A percentile compares a stretch with the other conserved stretches of the same genome.
Conservation (phyloP, 2,797 vertebrate species). For the Cyprinodon diabolis region DNA sequence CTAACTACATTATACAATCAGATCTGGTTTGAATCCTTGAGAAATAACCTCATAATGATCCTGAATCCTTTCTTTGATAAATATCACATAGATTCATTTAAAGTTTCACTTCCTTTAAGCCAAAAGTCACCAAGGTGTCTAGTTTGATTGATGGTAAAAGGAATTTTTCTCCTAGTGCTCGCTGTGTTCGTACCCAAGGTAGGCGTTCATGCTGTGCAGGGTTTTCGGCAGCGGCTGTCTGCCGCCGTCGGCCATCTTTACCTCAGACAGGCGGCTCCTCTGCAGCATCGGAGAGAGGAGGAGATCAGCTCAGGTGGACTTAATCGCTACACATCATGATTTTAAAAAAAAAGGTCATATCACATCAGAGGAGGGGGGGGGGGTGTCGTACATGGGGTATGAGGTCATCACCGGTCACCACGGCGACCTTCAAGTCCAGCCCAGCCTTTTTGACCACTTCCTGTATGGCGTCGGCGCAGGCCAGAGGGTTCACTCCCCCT, state of each 20-base stretch:
- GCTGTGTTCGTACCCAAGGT: conserved; percentile 80
- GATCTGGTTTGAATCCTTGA: too few relatives aligned
- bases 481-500: conserved; percentile 85
- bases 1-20: too few relatives aligned
- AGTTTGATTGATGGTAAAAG: too few relatives aligned
- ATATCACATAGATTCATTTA: too few relatives aligned
- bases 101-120: too few relatives aligned
- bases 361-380: not conserved
- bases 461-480: conserved; percentile 84
- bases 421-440: conserved; percentile 86
- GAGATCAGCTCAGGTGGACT: not conserved
- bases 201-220: conserved; percentile 87
- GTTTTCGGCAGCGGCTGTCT: conserved; percentile 77
- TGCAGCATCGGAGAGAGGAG: conserved; percentile 42
- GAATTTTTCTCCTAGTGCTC: too few relatives aligned
- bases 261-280: conserved; percentile 77
- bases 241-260: conserved; percentile 71
- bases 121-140: too few relatives aligned
- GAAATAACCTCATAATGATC: too few relatives aligned
- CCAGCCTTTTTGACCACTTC: conserved; percentile 83
- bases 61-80: too few relatives aligned
- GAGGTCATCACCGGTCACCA: conserved; percentile 88
- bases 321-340: not conserved
- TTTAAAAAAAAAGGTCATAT: not conserved
- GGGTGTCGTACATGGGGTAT: conserved; percentile 79